Evolutionary conservation across 2,797 vertebrate species (phyloP).

Genomic region (Carcharodon carcharias): DNA sequence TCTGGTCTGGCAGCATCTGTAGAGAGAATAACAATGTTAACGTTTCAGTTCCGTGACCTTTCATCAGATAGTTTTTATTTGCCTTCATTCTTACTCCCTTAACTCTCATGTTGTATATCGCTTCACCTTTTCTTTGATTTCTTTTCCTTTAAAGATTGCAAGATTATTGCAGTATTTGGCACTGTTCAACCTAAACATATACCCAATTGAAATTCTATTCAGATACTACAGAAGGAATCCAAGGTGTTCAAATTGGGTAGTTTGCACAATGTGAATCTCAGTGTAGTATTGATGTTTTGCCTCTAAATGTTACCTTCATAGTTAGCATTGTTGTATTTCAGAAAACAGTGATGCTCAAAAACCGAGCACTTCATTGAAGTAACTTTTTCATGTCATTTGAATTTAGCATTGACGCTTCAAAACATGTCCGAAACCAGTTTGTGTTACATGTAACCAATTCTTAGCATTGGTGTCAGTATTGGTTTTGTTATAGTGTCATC

Average conservation of each 20-base stretch:
- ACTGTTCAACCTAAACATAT: neutral
- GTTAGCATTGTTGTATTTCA: neutral
- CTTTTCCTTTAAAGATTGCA: neutral
- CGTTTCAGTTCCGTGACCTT: neutral
- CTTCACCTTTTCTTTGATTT: neutral
- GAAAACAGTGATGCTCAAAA: neutral
- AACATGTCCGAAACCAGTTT: neutral
- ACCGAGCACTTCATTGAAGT: neutral
- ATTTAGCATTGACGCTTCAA: neutral
- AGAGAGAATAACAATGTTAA: neutral
- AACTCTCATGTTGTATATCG: neutral
- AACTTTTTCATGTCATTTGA: neutral
- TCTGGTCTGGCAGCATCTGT: neutral
- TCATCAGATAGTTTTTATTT: neutral
- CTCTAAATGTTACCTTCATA: neutral
- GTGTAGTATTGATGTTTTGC: neutral
- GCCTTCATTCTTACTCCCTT: neutral
- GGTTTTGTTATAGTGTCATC: neutral
- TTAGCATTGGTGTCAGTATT: neutral
- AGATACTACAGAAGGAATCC: neutral
- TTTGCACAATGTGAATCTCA: neutral
- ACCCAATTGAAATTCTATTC: neutral
- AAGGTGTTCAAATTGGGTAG: neutral
- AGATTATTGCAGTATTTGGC: neutral
- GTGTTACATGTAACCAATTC: neutral